These are phyloP conservation scores for Kuschelorhynchus macadamiae DNA, from an alignment of 2,888 invertebrate species.

Conservation along the genomic window DNA sequence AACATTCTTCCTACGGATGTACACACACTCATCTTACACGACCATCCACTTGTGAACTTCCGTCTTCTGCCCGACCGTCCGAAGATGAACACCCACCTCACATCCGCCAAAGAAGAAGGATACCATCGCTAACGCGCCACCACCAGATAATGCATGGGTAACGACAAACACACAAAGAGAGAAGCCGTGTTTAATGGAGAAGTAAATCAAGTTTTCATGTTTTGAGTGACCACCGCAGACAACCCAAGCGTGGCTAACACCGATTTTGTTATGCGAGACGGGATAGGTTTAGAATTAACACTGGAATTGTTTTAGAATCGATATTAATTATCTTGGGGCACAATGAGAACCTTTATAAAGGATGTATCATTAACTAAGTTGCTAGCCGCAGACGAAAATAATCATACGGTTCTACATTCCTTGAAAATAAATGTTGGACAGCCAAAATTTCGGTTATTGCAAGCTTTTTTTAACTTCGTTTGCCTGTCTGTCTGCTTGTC, in stretches of 20 bases:
- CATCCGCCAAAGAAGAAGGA: constrained; percentile 50
- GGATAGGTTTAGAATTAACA: constrained; percentile 20
- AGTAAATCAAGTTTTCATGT: constrained; percentile 46
- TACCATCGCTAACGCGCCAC: constrained; percentile 24
- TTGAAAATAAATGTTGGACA: no score
- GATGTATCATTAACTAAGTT: no score
- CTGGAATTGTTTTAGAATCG: constrained; percentile 17
- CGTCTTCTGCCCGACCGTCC: constrained; percentile 52
- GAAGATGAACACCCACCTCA: constrained; percentile 55
- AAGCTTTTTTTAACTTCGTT: no score
- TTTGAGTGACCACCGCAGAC: constrained; percentile 27
- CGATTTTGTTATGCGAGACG: constrained; percentile 31
- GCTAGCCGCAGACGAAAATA: no score
- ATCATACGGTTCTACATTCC: no score
- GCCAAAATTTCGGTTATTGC: no score
- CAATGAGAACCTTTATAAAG: constrained; percentile 1
- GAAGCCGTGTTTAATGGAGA: constrained; percentile 42
- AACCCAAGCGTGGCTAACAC: constrained; percentile 34
- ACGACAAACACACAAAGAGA: constrained; percentile 33
- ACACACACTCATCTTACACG: constrained; percentile 48
- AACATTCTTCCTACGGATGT: constrained; percentile 26
- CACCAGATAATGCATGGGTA: constrained; percentile 30
- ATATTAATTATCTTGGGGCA: constrained; percentile 4
- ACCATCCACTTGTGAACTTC: constrained; percentile 56
- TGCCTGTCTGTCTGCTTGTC: no score